Evolutionary conservation across 30 jellyfish, hydroid and myxozoan species (phyloP).

Genomic region (Pseudorhiza aurosa): DNA sequence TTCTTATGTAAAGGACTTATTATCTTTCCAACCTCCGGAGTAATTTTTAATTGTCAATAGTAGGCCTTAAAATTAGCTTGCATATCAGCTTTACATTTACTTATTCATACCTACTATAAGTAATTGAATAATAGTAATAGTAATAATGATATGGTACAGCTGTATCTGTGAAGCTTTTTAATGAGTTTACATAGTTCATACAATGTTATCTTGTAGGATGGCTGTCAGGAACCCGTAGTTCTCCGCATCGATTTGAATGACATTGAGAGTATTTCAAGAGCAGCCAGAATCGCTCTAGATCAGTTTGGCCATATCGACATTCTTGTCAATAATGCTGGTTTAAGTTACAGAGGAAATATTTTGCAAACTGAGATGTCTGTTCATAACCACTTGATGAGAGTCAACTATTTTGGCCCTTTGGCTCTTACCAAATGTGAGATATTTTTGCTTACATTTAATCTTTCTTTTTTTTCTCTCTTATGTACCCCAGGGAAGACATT

Average conservation of each 20-base stretch:
- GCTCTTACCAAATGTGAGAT: constrained; percentile 70
- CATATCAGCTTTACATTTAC: too few species aligned
- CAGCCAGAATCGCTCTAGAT: constrained; percentile 22
- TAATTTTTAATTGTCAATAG: too few species aligned
- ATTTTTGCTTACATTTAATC: neutral
- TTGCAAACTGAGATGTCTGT: constrained; percentile 62
- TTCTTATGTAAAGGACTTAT: too few species aligned
- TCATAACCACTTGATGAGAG: constrained; percentile 67
- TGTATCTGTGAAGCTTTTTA: too few species aligned
- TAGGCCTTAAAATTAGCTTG: too few species aligned
- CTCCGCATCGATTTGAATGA: constrained; percentile 62
- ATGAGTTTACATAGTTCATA: neutral
- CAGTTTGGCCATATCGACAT: constrained; percentile 75
- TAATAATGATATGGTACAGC: too few species aligned
- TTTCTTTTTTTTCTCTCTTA: too few species aligned
- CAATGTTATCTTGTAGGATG: neutral
- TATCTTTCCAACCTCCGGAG: too few species aligned
- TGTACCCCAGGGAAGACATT: too few species aligned
- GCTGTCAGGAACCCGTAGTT: constrained; percentile 59
- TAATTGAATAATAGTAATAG: too few species aligned
- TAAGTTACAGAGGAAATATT: constrained; percentile 81
- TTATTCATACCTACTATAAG: too few species aligned
- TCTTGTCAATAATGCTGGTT: constrained; percentile 90
- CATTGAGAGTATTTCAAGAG: constrained; percentile 18
- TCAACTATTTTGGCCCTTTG: constrained; percentile 88